These are phyloP conservation scores for Montipora cactus DNA, from an alignment of 64 coral and sea anemone genomes.

Conservation along the genomic window DNA sequence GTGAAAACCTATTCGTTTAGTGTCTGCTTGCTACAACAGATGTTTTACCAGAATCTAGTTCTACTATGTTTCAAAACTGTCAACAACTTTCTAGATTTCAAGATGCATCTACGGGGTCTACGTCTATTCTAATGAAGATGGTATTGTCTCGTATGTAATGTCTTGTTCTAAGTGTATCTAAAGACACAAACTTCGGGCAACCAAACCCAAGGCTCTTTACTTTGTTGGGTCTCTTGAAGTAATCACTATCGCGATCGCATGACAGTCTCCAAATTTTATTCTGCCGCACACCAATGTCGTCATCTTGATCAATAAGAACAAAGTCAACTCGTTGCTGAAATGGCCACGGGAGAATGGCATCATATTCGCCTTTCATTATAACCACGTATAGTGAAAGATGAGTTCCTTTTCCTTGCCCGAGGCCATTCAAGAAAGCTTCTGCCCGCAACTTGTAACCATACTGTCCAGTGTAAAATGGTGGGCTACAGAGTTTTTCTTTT, in stretches of 20 bases:
- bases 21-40: too few species aligned
- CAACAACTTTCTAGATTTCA: too few species aligned
- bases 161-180: conserved; percentile 87
- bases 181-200: conserved; percentile 50
- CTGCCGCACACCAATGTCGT: conserved; percentile 75
- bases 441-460: conserved; percentile 97
- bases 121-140: conserved; percentile 47
- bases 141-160: conserved; percentile 96
- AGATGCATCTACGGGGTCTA: too few species aligned
- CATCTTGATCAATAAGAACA: conserved; percentile 96
- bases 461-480: conserved; percentile 98
- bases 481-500: conserved; percentile 98
- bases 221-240: conserved; percentile 95
- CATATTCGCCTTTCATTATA: conserved; percentile 97
- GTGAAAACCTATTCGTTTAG: too few species aligned
- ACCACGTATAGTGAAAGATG: conserved; percentile 98
- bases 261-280: conserved; percentile 95
- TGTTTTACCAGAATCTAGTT: conserved; percentile 49
- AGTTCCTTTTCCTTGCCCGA: conserved; percentile 96
- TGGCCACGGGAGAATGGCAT: conserved; percentile 95
- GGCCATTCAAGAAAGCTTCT: conserved; percentile 94
- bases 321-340: conserved; percentile 99
- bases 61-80: conserved; percentile 11
- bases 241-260: conserved; percentile 97
- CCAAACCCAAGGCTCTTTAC: conserved; percentile 96